phyloP scores from a whole-genome alignment of 2,888 invertebrate species.

The Lasioglossum villosulum region DNA sequence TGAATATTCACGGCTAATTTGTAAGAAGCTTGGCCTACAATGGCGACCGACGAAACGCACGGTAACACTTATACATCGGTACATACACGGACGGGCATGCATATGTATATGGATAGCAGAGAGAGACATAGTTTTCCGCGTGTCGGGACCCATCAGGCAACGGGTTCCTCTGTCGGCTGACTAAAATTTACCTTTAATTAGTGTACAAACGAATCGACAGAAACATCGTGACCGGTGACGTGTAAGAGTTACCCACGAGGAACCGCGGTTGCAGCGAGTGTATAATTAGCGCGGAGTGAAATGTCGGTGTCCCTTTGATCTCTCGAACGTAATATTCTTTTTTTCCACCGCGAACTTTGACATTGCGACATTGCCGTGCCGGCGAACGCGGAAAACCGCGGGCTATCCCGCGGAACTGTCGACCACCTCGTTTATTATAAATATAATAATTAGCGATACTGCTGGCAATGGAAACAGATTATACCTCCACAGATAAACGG shows the following conservation, averaged over 20 bases:
- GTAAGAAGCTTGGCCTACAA: conserved; percentile 82
- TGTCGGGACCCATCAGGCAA: background rate
- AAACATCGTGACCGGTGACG: conserved; percentile 65
- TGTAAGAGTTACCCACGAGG: conserved; percentile 21
- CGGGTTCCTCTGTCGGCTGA: conserved; percentile 44
- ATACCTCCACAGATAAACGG: background rate
- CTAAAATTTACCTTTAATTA: conserved; percentile 83
- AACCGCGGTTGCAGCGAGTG: conserved; percentile 24
- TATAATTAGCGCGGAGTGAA: conserved; percentile 48
- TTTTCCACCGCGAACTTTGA: conserved; percentile 8
- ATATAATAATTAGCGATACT: background rate
- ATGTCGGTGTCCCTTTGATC: conserved; percentile 43
- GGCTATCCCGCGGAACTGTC: background rate
- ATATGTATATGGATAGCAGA: background rate
- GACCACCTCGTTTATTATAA: background rate
- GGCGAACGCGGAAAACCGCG: background rate
- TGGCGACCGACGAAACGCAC: conserved; percentile 43
- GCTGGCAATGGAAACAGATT: background rate
- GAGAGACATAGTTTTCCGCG: background rate
- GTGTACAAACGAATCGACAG: conserved; percentile 77
- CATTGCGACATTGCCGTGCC: background rate
- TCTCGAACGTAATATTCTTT: conserved; percentile 35
- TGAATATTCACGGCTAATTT: conserved; percentile 84
- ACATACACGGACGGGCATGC: background rate
- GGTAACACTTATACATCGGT: conserved; percentile 34